Percentiles rank a stretch among this genome's conserved stretches.
phyloP scores from a whole-genome alignment of 2,888 invertebrate species.

The Lithophane socia region DNA sequence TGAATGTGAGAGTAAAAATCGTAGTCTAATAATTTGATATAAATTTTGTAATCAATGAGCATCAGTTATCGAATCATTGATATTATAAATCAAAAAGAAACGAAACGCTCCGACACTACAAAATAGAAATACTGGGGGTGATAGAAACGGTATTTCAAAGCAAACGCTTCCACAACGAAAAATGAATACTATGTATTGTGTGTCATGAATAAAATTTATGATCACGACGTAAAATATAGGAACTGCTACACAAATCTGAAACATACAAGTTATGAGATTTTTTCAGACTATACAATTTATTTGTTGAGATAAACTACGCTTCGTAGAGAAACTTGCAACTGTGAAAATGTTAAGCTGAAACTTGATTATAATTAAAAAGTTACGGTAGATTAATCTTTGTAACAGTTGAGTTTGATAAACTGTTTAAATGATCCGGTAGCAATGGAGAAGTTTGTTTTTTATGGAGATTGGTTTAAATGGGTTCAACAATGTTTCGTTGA shows the following conservation, averaged over 20 bases:
- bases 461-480: neutral
- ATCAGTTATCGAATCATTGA: neutral
- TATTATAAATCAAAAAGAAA: slow-evolving; percentile 11
- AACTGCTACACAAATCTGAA: slow-evolving; percentile 82
- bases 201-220: slow-evolving; percentile 59
- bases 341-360: slow-evolving; percentile 9
- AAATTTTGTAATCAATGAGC: neutral
- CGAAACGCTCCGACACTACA: slow-evolving; percentile 77
- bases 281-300: slow-evolving; percentile 64
- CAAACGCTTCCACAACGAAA: slow-evolving; percentile 66
- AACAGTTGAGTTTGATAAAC: slow-evolving; percentile 19
- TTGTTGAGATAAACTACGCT: slow-evolving; percentile 67
- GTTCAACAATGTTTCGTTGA: neutral
- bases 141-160: slow-evolving; percentile 66
- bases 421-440: slow-evolving; percentile 21
- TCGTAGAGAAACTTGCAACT: slow-evolving; percentile 38
- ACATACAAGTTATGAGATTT: slow-evolving; percentile 83
- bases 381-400: slow-evolving; percentile 14
- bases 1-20: no score
- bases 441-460: slow-evolving; percentile 1
- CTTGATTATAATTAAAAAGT: slow-evolving; percentile 42
- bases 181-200: slow-evolving; percentile 42
- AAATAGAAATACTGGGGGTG: slow-evolving; percentile 59
- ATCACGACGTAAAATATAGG: slow-evolving; percentile 66
- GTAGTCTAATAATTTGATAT: neutral